These are phyloP conservation scores for Zhuqinia jingwanae DNA, from an alignment of 2,888 invertebrate genomes.

Conservation along the genomic window DNA sequence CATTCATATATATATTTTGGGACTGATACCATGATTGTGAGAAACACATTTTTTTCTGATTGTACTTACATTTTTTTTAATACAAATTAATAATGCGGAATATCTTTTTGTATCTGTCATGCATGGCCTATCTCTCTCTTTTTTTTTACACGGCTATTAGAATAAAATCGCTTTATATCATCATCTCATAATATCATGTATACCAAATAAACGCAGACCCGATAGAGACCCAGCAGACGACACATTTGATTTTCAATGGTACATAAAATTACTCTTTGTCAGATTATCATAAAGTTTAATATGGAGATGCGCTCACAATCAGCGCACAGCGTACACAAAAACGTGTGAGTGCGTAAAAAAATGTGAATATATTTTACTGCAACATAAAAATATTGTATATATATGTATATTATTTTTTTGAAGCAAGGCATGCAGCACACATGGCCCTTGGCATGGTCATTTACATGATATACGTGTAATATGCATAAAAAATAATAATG, in stretches of 20 bases:
- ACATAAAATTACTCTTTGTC: background rate
- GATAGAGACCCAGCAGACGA: too few species aligned
- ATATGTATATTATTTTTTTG: too few species aligned
- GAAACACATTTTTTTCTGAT: slow-evolving; percentile 26
- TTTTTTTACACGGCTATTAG: slow-evolving; percentile 15
- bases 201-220: slow-evolving; percentile 20
- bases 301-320: slow-evolving; percentile 37
- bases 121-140: background rate
- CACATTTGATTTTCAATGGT: slow-evolving; percentile 22
- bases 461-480: background rate
- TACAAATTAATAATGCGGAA: slow-evolving; percentile 10
- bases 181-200: background rate
- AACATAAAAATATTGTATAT: too few species aligned
- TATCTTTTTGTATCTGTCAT: slow-evolving; percentile 28
- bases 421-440: background rate
- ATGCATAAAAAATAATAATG: slow-evolving; percentile 1
- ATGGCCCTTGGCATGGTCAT: too few species aligned
- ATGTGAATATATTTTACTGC: slow-evolving; percentile 20
- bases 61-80: slow-evolving; percentile 6
- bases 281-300: slow-evolving; percentile 36
- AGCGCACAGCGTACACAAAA: background rate
- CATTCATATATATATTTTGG: background rate
- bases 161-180: slow-evolving; percentile 25
- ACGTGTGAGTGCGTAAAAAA: slow-evolving; percentile 35
- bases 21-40: background rate